Conservation (phyloP, 2,797 vertebrate species). For the Malacoctenus gilli region DNA sequence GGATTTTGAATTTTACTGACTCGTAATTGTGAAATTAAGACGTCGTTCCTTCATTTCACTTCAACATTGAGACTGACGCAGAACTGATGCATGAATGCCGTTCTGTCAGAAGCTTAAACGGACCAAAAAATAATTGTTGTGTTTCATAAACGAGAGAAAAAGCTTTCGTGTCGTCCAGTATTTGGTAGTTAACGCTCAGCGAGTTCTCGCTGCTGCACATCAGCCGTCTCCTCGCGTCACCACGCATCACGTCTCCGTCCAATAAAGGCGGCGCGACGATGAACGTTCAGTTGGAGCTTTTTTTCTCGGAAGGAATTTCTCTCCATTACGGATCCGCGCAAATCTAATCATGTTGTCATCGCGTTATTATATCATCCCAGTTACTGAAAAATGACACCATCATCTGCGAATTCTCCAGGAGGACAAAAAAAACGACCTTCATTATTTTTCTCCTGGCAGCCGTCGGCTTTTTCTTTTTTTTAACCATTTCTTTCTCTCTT, state of each 20-base stretch:
- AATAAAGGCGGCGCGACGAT: not conserved
- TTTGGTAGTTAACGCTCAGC: too few species aligned
- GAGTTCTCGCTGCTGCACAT: too few species aligned
- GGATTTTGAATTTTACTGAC: too few species aligned
- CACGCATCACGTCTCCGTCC: not conserved
- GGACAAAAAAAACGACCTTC: too few species aligned
- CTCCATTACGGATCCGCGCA: conserved; percentile 41
- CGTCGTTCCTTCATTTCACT: too few species aligned
- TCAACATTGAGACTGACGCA: not conserved
- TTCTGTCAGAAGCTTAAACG: not conserved
- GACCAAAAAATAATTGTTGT: not conserved
- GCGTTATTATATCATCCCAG: conserved; percentile 32
- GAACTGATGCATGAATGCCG: not conserved
- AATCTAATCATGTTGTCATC: conserved; percentile 57
- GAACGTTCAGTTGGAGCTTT: conserved; percentile 15
- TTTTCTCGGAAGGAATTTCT: conserved; percentile 8
- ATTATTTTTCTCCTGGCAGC: too few species aligned
- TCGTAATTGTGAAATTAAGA: too few species aligned
- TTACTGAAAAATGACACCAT: conserved; percentile 38
- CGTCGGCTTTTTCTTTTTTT: too few species aligned
- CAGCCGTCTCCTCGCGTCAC: not conserved
- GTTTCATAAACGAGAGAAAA: too few species aligned
- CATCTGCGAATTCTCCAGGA: conserved; percentile 12
- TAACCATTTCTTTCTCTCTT: too few species aligned
- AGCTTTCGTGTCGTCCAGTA: too few species aligned